These are phyloP conservation scores for Sturnira hondurensis DNA, from an alignment of 2,113 vertebrate genomes.

Conservation along the genomic window DNA sequence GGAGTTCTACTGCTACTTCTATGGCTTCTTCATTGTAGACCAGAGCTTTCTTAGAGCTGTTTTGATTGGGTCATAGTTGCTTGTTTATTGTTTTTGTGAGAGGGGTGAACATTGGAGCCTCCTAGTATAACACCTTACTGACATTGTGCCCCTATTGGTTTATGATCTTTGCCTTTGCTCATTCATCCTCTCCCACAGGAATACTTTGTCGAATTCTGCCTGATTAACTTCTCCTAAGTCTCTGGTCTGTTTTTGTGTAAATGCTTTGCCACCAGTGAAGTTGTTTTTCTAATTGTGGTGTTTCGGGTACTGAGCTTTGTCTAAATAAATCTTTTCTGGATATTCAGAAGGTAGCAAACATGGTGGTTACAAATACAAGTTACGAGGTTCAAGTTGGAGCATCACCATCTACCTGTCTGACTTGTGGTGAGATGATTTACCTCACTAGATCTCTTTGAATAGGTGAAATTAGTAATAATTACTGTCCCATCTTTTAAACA, in stretches of 20 bases:
- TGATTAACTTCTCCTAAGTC: not conserved
- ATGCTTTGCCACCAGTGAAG: not conserved
- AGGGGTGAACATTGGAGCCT: not conserved
- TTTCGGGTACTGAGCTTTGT: not conserved
- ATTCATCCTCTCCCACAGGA: not conserved
- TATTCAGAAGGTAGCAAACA: not conserved
- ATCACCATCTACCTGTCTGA: not conserved
- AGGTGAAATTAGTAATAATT: not conserved
- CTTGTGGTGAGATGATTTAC: not conserved
- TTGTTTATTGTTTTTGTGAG: not conserved
- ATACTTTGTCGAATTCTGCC: not conserved
- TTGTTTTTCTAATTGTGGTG: not conserved
- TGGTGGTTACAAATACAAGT: not conserved
- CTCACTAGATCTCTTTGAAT: not conserved
- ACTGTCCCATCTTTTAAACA: not conserved
- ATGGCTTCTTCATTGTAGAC: not conserved
- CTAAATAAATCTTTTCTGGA: not conserved
- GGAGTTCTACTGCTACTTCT: not conserved
- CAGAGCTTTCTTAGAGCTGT: not conserved
- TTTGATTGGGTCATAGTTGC: not conserved
- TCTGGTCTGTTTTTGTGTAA: not conserved
- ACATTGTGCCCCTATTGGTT: not conserved
- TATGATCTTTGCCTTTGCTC: not conserved
- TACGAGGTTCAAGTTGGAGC: not conserved
- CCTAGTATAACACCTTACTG: not conserved